These are phyloP conservation scores for Schizopygopsis malacanthus DNA, from an alignment of 2,797 vertebrate species.

Conservation along the genomic window DNA sequence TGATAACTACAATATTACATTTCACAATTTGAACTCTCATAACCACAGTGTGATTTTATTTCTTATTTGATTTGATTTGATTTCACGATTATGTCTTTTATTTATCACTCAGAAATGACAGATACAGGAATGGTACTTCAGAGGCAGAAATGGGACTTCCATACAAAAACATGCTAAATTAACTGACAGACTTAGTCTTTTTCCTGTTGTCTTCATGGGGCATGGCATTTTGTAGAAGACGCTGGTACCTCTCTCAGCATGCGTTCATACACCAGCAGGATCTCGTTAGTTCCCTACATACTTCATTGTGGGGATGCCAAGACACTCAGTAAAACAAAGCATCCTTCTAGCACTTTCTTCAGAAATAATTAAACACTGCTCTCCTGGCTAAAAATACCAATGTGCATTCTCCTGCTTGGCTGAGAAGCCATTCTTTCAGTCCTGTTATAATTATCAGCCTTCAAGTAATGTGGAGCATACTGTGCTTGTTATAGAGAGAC, in stretches of 20 bases:
- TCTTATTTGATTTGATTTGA: background rate
- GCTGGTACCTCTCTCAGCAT: background rate
- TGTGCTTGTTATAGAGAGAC: conserved; percentile 30
- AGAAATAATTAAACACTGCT: conserved; percentile 49
- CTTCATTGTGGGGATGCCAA: conserved; percentile 36
- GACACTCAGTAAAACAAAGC: conserved; percentile 20
- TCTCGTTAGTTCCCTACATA: conserved; percentile 29
- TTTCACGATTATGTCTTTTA: background rate
- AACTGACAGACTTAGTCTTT: background rate
- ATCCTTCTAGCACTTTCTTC: conserved; percentile 26
- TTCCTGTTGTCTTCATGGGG: background rate
- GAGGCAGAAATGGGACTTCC: background rate
- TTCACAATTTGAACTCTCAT: background rate
- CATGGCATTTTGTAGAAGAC: background rate
- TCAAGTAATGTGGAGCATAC: conserved; percentile 9
- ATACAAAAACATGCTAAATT: conserved; percentile 1
- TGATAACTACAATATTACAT: too few species aligned
- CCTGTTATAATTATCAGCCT: conserved; percentile 29
- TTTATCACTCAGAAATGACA: background rate
- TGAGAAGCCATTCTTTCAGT: conserved; percentile 21
- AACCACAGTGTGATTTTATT: background rate
- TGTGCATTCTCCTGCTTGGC: conserved; percentile 2
- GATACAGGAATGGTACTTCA: background rate
- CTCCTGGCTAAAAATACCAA: conserved; percentile 32
- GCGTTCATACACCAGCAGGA: conserved; percentile 23